Percentiles rank a stretch among this genome's conserved stretches.
Conservation (phyloP, 2,888 invertebrate genomes). For the Meteorus cinctellus region DNA sequence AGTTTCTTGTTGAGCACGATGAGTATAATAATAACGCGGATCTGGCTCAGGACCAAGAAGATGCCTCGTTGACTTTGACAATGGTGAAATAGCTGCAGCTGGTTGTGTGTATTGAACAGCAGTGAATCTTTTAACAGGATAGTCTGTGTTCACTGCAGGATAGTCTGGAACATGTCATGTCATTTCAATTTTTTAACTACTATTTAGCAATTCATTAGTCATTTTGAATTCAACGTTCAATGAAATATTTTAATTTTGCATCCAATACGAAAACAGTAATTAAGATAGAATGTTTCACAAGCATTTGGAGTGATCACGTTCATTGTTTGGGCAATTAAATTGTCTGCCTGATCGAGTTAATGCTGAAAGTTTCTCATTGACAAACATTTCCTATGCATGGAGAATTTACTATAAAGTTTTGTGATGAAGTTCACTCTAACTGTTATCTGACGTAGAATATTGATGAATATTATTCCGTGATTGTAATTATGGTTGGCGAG, state of each 20-base stretch:
- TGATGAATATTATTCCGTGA: no score
- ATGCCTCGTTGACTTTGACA: slow-evolving; percentile 88
- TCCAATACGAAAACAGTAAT: background rate
- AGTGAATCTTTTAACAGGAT: slow-evolving; percentile 84
- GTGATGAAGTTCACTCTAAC: no score
- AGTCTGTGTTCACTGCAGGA: slow-evolving; percentile 83
- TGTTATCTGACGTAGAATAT: no score
- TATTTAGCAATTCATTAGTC: background rate
- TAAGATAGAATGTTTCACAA: background rate
- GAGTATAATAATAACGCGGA: slow-evolving; percentile 79
- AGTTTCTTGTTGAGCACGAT: slow-evolving; percentile 73
- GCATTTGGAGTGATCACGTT: background rate
- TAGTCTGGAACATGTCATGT: slow-evolving; percentile 75
- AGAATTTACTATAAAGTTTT: background rate
- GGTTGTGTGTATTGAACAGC: slow-evolving; percentile 87
- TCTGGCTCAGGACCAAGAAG: slow-evolving; percentile 80
- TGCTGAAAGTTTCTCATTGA: background rate
- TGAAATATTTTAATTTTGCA: background rate
- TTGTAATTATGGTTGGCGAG: no score
- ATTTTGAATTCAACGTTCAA: background rate
- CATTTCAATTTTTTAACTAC: slow-evolving; percentile 16
- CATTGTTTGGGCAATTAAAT: background rate
- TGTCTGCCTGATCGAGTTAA: background rate
- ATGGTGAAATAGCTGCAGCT: slow-evolving; percentile 81
- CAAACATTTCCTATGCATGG: background rate